A percentile compares a stretch with the other conserved stretches of the same genome.
phyloP scores from a whole-genome alignment of 2,888 invertebrate species.

The Sarcophaga rosellei region DNA sequence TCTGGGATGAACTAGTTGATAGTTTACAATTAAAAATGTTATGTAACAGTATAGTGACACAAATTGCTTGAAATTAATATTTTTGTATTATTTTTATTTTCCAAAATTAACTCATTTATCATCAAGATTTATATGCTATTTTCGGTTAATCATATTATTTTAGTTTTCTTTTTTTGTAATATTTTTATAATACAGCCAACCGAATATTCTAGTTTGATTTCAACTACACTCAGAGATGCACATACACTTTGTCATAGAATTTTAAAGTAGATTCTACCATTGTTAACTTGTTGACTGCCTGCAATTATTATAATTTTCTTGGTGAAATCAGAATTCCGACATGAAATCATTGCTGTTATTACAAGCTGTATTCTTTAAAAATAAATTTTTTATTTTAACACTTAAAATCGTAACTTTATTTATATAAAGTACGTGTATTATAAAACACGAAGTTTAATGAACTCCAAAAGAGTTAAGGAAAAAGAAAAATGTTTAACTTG shows the following conservation, averaged over 20 bases:
- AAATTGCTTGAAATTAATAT: no score
- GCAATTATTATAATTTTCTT: slow-evolving; percentile 7
- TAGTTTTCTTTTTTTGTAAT: no score
- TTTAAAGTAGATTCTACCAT: slow-evolving; percentile 15
- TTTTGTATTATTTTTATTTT: no score
- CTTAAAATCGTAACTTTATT: neutral
- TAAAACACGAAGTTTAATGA: slow-evolving; percentile 33
- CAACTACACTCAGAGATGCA: neutral
- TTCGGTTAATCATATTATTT: no score
- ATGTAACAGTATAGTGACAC: no score
- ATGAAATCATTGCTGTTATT: slow-evolving; percentile 39
- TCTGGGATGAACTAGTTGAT: no score
- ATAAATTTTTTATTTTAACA: slow-evolving; percentile 8
- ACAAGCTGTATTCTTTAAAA: slow-evolving; percentile 11
- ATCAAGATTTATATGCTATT: no score
- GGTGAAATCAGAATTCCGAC: slow-evolving; percentile 53
- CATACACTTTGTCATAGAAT: slow-evolving; percentile 18
- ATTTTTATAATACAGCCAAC: no score
- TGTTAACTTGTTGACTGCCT: slow-evolving; percentile 29
- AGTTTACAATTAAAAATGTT: no score
- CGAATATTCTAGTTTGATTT: neutral
- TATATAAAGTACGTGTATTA: slow-evolving; percentile 9
- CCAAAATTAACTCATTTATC: no score
- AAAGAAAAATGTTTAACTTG: slow-evolving; percentile 21
- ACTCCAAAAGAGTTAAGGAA: slow-evolving; percentile 12